These are phyloP conservation scores for Cepphus grylle DNA, from an alignment of 2,113 vertebrate species.

Conservation along the genomic window DNA sequence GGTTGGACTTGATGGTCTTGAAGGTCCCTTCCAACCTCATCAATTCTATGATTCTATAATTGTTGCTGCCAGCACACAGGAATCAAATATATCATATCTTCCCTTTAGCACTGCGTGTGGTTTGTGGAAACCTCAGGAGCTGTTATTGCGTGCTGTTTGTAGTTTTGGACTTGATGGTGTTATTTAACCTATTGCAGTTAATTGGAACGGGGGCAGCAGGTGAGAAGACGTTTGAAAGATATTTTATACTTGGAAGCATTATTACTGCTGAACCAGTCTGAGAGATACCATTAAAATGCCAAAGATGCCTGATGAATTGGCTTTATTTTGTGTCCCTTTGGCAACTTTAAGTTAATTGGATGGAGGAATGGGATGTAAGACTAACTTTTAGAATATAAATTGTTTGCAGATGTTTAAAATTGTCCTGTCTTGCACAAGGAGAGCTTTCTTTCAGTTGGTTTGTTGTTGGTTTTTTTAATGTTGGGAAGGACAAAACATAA, in stretches of 20 bases:
- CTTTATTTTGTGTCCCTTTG: background rate
- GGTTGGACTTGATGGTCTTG: no score
- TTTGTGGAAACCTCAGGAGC: background rate
- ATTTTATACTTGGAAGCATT: background rate
- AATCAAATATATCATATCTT: background rate
- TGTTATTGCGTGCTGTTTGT: background rate
- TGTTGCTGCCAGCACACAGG: background rate
- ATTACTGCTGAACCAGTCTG: background rate
- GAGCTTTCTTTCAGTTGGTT: background rate
- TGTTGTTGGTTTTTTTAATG: background rate
- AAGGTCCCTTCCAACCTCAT: no score
- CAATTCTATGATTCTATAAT: no score
- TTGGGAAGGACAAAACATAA: background rate
- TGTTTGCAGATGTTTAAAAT: conserved; percentile 6
- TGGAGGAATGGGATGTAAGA: background rate
- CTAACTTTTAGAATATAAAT: background rate
- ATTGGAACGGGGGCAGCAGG: background rate
- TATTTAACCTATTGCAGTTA: background rate
- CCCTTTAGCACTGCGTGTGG: background rate
- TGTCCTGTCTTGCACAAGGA: background rate
- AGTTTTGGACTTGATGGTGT: background rate
- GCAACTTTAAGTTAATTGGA: background rate
- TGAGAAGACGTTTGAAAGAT: background rate
- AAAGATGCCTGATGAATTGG: background rate
- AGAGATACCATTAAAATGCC: background rate